These are phyloP conservation scores for Rhizomys pruinosus DNA, from an alignment of 2,113 vertebrate genomes.

Conservation along the genomic window DNA sequence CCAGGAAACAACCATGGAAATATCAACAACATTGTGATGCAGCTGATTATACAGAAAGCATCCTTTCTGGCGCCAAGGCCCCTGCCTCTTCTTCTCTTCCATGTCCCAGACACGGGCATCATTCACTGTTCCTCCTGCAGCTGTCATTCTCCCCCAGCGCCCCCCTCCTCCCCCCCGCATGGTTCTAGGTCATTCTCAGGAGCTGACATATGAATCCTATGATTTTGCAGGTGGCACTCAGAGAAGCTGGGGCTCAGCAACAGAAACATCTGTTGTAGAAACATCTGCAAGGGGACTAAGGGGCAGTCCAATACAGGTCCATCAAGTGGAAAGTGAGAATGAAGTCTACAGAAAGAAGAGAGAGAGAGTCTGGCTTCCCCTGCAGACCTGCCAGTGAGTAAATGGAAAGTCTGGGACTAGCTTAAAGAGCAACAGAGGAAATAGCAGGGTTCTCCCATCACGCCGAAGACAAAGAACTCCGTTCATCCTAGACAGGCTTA, in stretches of 20 bases:
- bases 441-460: too few relatives aligned
- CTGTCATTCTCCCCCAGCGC: too few relatives aligned
- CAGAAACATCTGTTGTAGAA: background rate
- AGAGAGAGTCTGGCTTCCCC: background rate
- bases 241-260: background rate
- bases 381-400: background rate
- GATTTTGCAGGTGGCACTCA: background rate
- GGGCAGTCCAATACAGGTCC: background rate
- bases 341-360: too few relatives aligned
- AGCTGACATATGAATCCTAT: background rate
- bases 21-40: fast-evolving
- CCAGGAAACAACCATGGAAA: background rate
- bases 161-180: too few relatives aligned
- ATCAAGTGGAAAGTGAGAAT: too few relatives aligned
- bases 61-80: background rate
- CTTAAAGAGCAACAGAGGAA: background rate
- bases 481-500: background rate
- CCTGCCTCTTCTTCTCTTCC: background rate
- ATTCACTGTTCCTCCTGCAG: too few relatives aligned
- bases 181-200: background rate
- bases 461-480: fast-evolving
- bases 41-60: fast-evolving
- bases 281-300: too few relatives aligned
- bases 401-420: fast-evolving
- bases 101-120: background rate